Evolutionary conservation across 2,113 vertebrate genomes (phyloP), one percentile per base, ranked within the genome.

Genomic region (Atlantisia rogersi): DNA sequence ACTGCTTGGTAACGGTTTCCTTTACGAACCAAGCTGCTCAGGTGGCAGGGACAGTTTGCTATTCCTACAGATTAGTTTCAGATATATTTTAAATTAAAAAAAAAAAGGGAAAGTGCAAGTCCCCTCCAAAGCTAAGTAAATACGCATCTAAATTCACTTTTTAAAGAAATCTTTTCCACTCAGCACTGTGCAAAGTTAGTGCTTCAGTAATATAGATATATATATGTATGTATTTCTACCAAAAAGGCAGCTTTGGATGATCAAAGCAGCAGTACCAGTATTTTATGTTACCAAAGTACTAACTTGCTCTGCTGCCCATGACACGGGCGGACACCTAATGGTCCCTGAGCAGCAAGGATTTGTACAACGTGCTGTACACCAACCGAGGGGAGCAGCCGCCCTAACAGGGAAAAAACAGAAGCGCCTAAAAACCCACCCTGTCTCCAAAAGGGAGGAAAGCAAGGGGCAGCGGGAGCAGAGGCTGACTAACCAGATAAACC

Each of bases 21-120:
- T 39, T 63, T 48, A 42, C 0, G 7, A 80, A 4, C 25, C 69
- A 76, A 92, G 14, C 11, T 0, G 0, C 24, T 8, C 39, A 75
- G 32, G 32, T 42, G 67, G 77, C 0, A 35, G 7, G 21, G 18
- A 39, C 6, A 86, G 64, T 16, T 42, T 46, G 5, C 26, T 85
- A 73, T 56, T 83, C n/a, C 35, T 40, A 68, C 20, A 55, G 28
- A 52, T 35, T 31, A 46, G 5, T 52, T 84, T 71, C n/a, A 59
- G 24, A 39, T 26, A 55, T 75, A 35, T 6, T 32, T 4, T 17
- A 44, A 83, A 35, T 35, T 4, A 21, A 44, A 83, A 40, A 52
- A 68, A 52, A 68, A 53, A 22, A 64, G 17, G 26, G 19, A 15
- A 86, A 78, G 13, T 5, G 7, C 18, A 79, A 26, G 8, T 56